Base-by-base conservation (phyloP, 2,797 vertebrate genomes). In the Nyctibius grandis region DNA sequence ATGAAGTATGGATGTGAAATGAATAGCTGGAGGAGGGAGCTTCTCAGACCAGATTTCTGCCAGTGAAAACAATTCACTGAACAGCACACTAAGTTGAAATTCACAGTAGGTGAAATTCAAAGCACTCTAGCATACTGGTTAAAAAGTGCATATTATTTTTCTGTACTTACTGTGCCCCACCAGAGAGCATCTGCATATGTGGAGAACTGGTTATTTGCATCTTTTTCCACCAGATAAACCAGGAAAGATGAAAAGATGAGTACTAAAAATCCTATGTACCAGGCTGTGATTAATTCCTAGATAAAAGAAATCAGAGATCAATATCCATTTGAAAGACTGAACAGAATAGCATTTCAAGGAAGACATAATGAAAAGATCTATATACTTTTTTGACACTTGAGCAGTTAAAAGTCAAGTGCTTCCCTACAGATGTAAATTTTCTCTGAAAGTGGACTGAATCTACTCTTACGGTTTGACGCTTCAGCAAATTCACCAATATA, bases 211-310 rank as follows among this genome's bases (percentile, higher is more conserved):
- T 98, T 98, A 97, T 99, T 99, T 97, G 98, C 98, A 97, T 99
- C 99, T 94, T 99, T 99, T 98, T 99, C 99, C 98, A 99, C 99
- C 93, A 99, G 98, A 97, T 99, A 99, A 97, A 99, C 99, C 85
- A 99, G 99, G 97, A 99, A 99, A 17, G 99, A 99, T 36, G 99
- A 99, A 98, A 99, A 99, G 97, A 99, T 99, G 95, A 99, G 99
- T 59, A 99, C 99, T 97, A 99, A 97, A 98, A 99, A 99, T 97
- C 99, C 99, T 93, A 99, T 99, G 98, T 99, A 99, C 99, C 99
- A 99, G 95, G 99, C 99, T 12, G 99, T 99, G 89, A 99, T 99
- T 98, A 99, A 98, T 97, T 99, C 99, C 99, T 99, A 97, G 83
- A 95, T 75, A 96, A 92, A 97, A 97, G 51, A 97, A 74, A 96